Evolutionary conservation across 2,113 vertebrate genomes (phyloP).

Genomic region (Poecilia latipinna): DNA sequence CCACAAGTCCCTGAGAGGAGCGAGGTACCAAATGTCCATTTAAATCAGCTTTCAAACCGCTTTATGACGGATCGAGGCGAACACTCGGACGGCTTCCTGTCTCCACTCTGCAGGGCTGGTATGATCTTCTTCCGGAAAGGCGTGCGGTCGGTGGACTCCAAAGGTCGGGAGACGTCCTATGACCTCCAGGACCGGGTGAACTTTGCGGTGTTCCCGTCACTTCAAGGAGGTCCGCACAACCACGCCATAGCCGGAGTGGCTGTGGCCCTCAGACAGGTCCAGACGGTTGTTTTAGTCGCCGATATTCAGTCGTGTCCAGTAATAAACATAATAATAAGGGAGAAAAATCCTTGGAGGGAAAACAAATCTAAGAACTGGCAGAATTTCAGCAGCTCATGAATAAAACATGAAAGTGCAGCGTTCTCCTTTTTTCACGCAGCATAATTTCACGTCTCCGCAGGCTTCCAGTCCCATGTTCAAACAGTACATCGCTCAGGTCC

Average conservation of each 20-base stretch:
- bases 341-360: not conserved
- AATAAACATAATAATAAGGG: not conserved
- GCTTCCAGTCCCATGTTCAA: conserved; percentile 86
- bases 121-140: conserved; percentile 93
- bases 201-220: conserved; percentile 91
- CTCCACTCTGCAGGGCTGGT: conserved; percentile 80
- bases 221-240: conserved; percentile 94
- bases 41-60: too few species aligned
- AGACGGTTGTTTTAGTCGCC: not conserved
- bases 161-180: conserved; percentile 84
- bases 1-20: conserved; percentile 91
- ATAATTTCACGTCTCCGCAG: conserved; percentile 66
- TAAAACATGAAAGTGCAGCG: conserved; percentile 7
- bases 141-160: conserved; percentile 83
- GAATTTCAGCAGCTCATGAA: not conserved
- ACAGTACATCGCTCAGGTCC: conserved; percentile 86
- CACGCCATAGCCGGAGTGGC: conserved; percentile 91
- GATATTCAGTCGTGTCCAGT: not conserved
- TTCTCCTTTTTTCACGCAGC: conserved; percentile 1
- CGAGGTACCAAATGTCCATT: conserved; percentile 76
- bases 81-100: not conserved
- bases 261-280: conserved; percentile 89
- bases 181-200: conserved; percentile 91
- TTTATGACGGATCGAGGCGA: not conserved
- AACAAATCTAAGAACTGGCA: not conserved